Base-by-base conservation (phyloP, 2,113 vertebrate species). In the Rutilus rutilus region DNA sequence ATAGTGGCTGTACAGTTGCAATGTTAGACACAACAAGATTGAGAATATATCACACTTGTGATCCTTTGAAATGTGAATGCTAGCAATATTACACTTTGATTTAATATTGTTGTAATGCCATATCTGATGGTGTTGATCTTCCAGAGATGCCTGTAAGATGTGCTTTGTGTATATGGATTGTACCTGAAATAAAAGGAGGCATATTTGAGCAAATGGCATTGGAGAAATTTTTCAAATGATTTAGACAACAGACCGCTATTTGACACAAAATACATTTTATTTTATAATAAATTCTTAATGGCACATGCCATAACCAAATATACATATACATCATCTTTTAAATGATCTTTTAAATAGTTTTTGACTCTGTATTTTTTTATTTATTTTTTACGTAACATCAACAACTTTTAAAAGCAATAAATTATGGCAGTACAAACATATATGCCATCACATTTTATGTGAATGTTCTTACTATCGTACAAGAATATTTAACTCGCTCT, bases 261-360 rank as follows among this genome's bases (percentile, higher is more conserved):
- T 94, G 93, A 93, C 94, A 94, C 94, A 95, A 95, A 95, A 95
- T 95, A 95, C 94, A 94, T 93, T 95, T 95, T 95, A 93, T 93
- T 95, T 92, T 89, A 91, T 93, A 93, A 94, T 94, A 94, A 93
- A 94, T 92, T 93, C 90, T 94, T 91, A 93, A 91, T 93, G 89
- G 91, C 93, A 95, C 94, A 86, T 91, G 92, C 94, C 93, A 93
- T 93, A 93, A 94, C 91, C 88, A 94, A 94, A 95, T 94, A 94
- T 95, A 95, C 94, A 95, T 92, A 92, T 92, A 94, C 89, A 89
- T 92, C 79, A 89, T 91, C 91, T 90, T 89, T 87, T 93, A 94
- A 94, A 93, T 93, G 89, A 92, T 88, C 69, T 93, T 90, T 90
- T 74, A 74, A 74, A 45, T 21, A 21, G 25, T 74, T 89, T 82